Percentiles rank a stretch among this genome's conserved stretches.
Conservation (phyloP, 2,113 vertebrate species). For the Bubo bubo region DNA sequence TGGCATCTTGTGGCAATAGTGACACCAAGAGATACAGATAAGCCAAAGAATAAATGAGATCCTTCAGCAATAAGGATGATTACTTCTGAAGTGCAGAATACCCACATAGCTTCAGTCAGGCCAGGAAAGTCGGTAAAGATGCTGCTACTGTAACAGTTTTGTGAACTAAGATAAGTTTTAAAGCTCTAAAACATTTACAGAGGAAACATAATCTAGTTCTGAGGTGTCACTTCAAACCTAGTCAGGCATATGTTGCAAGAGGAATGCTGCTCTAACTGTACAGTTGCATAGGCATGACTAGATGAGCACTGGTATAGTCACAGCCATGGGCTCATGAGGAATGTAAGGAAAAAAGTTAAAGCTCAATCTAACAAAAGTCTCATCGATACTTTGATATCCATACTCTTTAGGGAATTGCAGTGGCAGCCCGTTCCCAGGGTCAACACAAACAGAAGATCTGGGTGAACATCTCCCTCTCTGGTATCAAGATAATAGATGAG, state of each 20-base stretch:
- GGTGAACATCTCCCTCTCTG: constrained; percentile 92
- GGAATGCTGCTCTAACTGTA: not conserved
- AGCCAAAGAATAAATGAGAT: not conserved
- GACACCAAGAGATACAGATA: not conserved
- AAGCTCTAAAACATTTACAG: not conserved
- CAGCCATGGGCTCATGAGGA: not conserved
- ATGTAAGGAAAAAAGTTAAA: not conserved
- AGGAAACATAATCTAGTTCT: not conserved
- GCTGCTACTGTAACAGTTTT: not conserved
- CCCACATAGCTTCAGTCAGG: not conserved
- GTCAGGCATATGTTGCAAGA: not conserved
- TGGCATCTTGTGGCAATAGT: not conserved
- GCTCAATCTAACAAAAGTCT: not conserved
- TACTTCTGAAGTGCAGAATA: not conserved
- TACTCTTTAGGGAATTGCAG: constrained; percentile 87
- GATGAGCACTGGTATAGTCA: not conserved
- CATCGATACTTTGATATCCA: not conserved
- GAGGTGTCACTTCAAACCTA: not conserved
- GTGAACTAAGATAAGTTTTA: not conserved
- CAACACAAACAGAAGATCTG: constrained; percentile 96
- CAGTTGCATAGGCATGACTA: not conserved
- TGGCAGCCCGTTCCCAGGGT: constrained; percentile 93
- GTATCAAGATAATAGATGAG: constrained; percentile 94
- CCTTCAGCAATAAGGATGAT: not conserved
- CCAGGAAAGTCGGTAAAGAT: not conserved